Conservation (phyloP, 2,888 invertebrate species). For the Globia sparganii region DNA sequence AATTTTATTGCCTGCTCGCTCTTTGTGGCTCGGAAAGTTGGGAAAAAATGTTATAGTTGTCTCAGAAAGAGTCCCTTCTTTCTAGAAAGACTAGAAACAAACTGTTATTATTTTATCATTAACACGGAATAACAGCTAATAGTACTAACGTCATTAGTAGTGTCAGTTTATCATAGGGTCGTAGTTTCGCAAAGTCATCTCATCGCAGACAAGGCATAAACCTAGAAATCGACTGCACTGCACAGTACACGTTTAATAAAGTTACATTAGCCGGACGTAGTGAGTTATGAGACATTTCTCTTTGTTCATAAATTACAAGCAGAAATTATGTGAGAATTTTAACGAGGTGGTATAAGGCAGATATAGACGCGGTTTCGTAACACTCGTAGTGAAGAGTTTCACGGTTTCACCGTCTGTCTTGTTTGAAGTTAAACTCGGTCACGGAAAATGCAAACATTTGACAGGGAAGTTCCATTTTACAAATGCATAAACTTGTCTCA, state of each 20-base stretch:
- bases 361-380: constrained; percentile 55
- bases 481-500: neutral
- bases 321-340: constrained; percentile 55
- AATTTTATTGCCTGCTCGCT: constrained; percentile 44
- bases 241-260: constrained; percentile 24
- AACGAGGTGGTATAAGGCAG: constrained; percentile 51
- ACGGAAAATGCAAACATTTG: constrained; percentile 36
- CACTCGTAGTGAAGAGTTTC: constrained; percentile 45
- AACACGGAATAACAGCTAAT: too few relatives aligned
- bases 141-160: too few relatives aligned
- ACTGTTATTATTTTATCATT: constrained; percentile 36
- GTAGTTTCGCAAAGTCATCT: neutral
- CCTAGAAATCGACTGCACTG: constrained; percentile 27
- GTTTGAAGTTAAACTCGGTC: constrained; percentile 64
- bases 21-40: constrained; percentile 25
- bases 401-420: constrained; percentile 38
- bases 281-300: constrained; percentile 48
- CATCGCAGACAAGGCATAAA: constrained; percentile 15
- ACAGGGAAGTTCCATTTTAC: constrained; percentile 25
- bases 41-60: constrained; percentile 15
- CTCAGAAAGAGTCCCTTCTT: constrained; percentile 9
- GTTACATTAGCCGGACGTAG: constrained; percentile 38
- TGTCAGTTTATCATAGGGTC: constrained; percentile 36
- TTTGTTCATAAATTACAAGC: constrained; percentile 54
- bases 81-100: constrained; percentile 24